Percentiles rank a stretch among this genome's conserved stretches.
Evolutionary conservation across 2,797 vertebrate genomes (phyloP).

Genomic region (Psittacula echo): DNA sequence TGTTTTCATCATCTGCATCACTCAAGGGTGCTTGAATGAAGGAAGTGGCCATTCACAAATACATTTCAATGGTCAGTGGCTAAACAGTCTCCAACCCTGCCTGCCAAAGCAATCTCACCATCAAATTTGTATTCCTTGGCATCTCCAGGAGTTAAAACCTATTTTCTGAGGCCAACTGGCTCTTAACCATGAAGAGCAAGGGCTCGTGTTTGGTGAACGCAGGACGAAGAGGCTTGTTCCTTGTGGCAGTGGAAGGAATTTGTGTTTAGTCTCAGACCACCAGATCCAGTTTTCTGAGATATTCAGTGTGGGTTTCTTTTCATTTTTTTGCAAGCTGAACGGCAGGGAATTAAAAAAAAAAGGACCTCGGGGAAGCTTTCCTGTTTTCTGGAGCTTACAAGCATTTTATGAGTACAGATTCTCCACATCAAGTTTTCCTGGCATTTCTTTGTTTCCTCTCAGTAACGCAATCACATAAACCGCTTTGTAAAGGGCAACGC

Average conservation of each 20-base stretch:
- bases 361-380: constrained; percentile 16
- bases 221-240: not conserved
- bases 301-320: not conserved
- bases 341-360: not conserved
- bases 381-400: constrained; percentile 52
- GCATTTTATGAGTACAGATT: constrained; percentile 45
- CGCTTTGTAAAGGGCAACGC: not conserved
- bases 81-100: not conserved
- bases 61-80: constrained; percentile 33
- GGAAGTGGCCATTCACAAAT: constrained; percentile 68
- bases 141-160: constrained; percentile 33
- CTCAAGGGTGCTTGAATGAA: rapidly evolving
- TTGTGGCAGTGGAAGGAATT: constrained; percentile 16
- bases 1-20: not conserved
- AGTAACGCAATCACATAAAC: constrained; percentile 34
- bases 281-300: not conserved
- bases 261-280: not conserved
- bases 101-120: constrained; percentile 57
- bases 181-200: constrained; percentile 36
- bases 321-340: not conserved
- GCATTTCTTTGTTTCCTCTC: constrained; percentile 68
- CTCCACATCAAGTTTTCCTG: constrained; percentile 67
- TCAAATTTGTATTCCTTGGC: constrained; percentile 59
- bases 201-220: constrained; percentile 29
- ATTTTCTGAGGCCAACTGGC: constrained; percentile 63